Conservation (phyloP, 2,888 invertebrate genomes). For the Cheilosia impressa region DNA sequence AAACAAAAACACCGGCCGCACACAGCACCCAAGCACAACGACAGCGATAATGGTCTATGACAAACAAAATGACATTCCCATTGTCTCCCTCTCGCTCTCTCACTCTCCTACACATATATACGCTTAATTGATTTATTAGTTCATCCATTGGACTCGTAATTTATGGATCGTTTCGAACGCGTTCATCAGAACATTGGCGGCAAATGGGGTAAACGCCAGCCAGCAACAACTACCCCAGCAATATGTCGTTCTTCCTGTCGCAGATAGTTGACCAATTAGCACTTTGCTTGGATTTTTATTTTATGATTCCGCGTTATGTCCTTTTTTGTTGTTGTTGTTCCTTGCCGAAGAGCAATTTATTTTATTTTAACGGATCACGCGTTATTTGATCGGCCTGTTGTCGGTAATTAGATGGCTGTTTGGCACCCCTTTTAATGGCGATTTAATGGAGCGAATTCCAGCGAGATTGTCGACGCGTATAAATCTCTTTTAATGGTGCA, state of each 20-base stretch:
- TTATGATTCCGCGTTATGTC: conserved; percentile 55
- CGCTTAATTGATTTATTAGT: conserved; percentile 72
- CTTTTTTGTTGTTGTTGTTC: conserved; percentile 19
- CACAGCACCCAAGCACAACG: conserved; percentile 44
- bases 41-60: conserved; percentile 67
- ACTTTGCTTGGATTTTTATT: conserved; percentile 62
- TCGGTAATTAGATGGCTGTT: conserved; percentile 69
- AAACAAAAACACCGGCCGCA: conserved; percentile 18
- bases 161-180: conserved; percentile 67
- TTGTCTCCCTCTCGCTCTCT: conserved; percentile 28
- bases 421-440: conserved; percentile 64
- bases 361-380: conserved; percentile 64
- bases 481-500: conserved; percentile 63
- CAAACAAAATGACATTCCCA: conserved; percentile 71
- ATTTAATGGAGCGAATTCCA: conserved; percentile 63
- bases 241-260: conserved; percentile 64
- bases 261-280: conserved; percentile 72
- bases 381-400: conserved; percentile 62
- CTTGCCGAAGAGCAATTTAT: conserved; percentile 31
- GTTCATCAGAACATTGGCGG: conserved; percentile 41
- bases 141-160: conserved; percentile 70
- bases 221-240: conserved; percentile 37
- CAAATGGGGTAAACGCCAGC: neutral
- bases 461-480: conserved; percentile 41
- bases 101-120: conserved; percentile 1